These are phyloP conservation scores for Endomychus coccineus DNA, from an alignment of 2,888 invertebrate species.

Conservation along the genomic window DNA sequence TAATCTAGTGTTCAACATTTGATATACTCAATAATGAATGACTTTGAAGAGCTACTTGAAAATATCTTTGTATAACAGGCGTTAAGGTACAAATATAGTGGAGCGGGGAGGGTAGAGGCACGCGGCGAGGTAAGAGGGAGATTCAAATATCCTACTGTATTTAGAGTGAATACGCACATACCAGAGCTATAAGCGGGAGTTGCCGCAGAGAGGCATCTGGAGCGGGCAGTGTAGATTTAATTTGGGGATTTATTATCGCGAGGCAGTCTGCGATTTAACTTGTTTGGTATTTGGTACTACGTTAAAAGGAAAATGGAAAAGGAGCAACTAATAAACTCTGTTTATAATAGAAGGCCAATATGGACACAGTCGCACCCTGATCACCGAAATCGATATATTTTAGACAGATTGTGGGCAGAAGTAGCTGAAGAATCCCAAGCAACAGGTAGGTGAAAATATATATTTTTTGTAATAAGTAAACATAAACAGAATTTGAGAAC, in stretches of 20 bases:
- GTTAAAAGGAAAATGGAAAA: too few relatives aligned
- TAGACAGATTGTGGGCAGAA: background rate
- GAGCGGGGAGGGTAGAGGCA: background rate
- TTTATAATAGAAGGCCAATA: background rate
- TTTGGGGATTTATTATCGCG: background rate
- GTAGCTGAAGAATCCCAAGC: background rate
- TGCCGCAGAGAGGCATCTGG: background rate
- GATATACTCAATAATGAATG: too few relatives aligned
- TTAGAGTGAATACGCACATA: background rate
- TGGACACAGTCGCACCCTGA: background rate
- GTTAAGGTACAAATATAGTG: conserved; percentile 11
- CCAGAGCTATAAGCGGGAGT: background rate
- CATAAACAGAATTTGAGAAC: too few relatives aligned
- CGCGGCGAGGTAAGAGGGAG: too few relatives aligned
- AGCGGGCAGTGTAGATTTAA: background rate
- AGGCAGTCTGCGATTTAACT: too few relatives aligned
- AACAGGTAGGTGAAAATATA: too few relatives aligned
- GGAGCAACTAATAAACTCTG: background rate
- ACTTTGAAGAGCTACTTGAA: too few relatives aligned
- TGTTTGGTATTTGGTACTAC: too few relatives aligned
- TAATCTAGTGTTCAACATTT: too few relatives aligned
- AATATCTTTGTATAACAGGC: too few relatives aligned
- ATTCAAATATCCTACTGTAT: too few relatives aligned
- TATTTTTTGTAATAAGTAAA: too few relatives aligned
- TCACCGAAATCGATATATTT: background rate